Base-by-base conservation (phyloP, 2,113 vertebrate species). In the Pseudorhombus dupliciocellatus region DNA sequence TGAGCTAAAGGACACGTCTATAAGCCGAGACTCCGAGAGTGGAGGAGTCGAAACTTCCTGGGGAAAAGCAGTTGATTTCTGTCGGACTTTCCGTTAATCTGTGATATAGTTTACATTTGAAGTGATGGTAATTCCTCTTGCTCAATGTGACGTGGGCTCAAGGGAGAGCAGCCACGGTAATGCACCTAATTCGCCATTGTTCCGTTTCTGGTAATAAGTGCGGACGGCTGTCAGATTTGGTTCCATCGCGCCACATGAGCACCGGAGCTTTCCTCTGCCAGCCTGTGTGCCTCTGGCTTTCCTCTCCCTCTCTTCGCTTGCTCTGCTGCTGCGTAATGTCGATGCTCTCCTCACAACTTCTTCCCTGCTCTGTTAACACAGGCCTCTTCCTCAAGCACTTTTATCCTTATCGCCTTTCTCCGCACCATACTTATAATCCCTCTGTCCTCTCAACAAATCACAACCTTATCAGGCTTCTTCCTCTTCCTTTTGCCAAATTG, bases 201-300 rank as follows among this genome's bases (percentile, higher is more conserved):
- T 90, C 79, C 57, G 25, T 87, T 84, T 80, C 74, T 85, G 86
- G 84, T 93, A 93, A 93, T 88, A 91, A 90, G 90, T 85, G 88
- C 62, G 75, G 91, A 93, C 76, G 81, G 88, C 90, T 92, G 90
- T 92, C 90, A n/a, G 89, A 84, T 90, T 91, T 51, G 28, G 81
- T 93, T 88, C 70, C 62, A 57, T 91, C 75, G 77, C 37, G 61
- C 79, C 88, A 84, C 75, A 81, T 90, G 85, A 93, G 78, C 84
- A 46, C 37, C 21, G 73, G 68, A 79, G 76, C 83, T 82, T 80
- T 84, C 71, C 79, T 85, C 77, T 74, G 75, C 77, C 86, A 70
- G 81, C 73, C 58, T 28, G 79, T 67, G 82, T 73, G 80, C 86
- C 86, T 85, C 79, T 50, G 69, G 79, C 86, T 80, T 64, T 75